Percentiles rank a stretch among this genome's conserved stretches.
These are phyloP conservation scores for Zosterops pallidus DNA, from an alignment of 2,113 vertebrate genomes.

Conservation along the genomic window DNA sequence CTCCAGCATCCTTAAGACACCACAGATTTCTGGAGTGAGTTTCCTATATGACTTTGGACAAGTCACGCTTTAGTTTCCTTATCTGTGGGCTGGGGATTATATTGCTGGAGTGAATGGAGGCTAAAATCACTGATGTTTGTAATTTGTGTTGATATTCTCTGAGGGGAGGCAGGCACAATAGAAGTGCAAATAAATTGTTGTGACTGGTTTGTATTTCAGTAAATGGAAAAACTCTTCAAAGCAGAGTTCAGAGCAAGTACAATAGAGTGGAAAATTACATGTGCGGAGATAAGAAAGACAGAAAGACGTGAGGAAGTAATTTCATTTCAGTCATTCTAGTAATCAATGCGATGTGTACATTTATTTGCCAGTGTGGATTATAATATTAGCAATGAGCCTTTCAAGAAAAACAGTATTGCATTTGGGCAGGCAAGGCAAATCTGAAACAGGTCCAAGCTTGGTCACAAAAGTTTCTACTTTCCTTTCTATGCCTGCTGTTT, in stretches of 20 bases:
- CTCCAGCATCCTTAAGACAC: constrained; percentile 26
- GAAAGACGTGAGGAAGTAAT: constrained; percentile 13
- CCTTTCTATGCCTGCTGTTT: not conserved
- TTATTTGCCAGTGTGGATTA: constrained; percentile 13
- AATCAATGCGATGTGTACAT: constrained; percentile 23
- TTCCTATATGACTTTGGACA: constrained; percentile 48
- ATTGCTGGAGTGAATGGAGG: constrained; percentile 47
- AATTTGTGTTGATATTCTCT: constrained; percentile 64
- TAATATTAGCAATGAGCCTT: constrained; percentile 5
- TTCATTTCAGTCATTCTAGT: constrained; percentile 40
- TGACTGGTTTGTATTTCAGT: constrained; percentile 61
- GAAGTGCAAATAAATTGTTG: constrained; percentile 63
- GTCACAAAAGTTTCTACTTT: not conserved
- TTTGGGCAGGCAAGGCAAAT: not conserved
- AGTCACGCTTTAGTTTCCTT: constrained; percentile 36
- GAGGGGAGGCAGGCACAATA: constrained; percentile 53
- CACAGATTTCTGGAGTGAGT: constrained; percentile 14
- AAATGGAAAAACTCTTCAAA: constrained; percentile 61
- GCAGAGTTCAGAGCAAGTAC: constrained; percentile 46
- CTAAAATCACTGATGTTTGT: constrained; percentile 60
- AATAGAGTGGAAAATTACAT: constrained; percentile 63
- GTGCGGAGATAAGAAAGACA: constrained; percentile 13
- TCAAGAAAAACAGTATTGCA: not conserved
- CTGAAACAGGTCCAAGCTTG: not conserved
- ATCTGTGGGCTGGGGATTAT: constrained; percentile 30